phyloP scores from a whole-genome alignment of 2,113 vertebrate genomes.

The Ceyx margarethae region DNA sequence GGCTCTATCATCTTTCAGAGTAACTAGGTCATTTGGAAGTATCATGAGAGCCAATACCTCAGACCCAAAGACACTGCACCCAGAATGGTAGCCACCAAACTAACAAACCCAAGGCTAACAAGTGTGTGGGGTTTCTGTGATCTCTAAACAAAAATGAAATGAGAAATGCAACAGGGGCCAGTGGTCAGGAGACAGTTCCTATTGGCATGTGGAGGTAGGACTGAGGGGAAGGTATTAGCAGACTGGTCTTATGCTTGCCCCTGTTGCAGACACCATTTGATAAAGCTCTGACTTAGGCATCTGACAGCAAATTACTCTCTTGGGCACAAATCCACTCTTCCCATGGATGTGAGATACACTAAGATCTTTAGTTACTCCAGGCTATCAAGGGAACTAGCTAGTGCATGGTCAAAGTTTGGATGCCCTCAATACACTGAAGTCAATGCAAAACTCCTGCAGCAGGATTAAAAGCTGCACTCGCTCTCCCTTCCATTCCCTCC shows the following conservation, averaged over 20 bases:
- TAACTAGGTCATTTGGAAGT: neutral
- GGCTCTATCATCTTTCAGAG: neutral
- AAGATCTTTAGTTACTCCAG: neutral
- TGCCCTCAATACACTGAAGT: neutral
- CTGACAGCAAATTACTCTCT: neutral
- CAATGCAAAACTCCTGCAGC: neutral
- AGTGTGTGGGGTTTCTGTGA: neutral
- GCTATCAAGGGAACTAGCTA: neutral
- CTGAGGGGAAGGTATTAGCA: neutral
- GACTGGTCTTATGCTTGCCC: neutral
- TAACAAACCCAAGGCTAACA: neutral
- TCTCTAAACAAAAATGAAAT: neutral
- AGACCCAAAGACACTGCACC: neutral
- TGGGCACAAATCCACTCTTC: neutral
- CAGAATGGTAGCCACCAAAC: neutral
- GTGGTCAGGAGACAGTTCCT: neutral
- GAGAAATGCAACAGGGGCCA: fast-evolving
- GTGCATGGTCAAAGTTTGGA: neutral
- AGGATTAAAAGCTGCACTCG: neutral
- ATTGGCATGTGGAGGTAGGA: neutral
- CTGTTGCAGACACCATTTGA: neutral
- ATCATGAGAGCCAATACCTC: neutral
- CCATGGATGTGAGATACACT: neutral
- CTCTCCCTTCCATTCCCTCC: neutral
- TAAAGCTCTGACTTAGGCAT: neutral